Evolutionary conservation across 2,113 vertebrate species (phyloP).

Genomic region (Jaculus jaculus): DNA sequence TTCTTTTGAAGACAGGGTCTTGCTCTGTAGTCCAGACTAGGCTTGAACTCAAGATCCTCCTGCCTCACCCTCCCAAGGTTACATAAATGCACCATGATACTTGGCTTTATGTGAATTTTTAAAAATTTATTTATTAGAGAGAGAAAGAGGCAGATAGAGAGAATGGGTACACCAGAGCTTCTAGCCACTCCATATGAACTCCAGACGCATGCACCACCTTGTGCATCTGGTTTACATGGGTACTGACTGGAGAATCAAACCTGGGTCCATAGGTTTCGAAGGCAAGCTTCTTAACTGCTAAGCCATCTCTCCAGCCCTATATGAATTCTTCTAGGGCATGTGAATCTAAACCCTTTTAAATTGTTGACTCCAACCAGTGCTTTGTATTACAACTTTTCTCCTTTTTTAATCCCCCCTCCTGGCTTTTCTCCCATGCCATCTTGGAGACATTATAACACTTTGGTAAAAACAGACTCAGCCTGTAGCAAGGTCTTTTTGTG

Average conservation of each 20-base stretch:
- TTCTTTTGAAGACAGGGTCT: not conserved
- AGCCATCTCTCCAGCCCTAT: not conserved
- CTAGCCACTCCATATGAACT: no score
- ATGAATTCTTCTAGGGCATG: not conserved
- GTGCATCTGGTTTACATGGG: no score
- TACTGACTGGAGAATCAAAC: no score
- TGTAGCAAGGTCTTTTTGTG: not conserved
- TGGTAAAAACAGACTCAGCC: not conserved
- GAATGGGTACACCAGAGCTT: no score
- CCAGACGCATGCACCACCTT: no score
- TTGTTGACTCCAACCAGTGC: not conserved
- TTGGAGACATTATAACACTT: not conserved
- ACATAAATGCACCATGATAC: no score
- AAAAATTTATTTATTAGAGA: no score
- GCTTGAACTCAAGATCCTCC: not conserved
- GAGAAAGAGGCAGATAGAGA: no score
- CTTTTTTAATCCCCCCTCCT: not conserved
- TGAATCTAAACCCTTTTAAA: constrained; percentile 26
- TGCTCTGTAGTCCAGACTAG: not conserved
- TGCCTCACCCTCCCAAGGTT: not conserved
- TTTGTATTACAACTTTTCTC: constrained; percentile 19
- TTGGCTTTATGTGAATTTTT: not conserved
- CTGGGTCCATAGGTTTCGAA: no score
- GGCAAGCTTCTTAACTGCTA: no score
- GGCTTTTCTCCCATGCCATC: not conserved